Evolutionary conservation across 2,888 invertebrate species (phyloP).

Genomic region (Rhyacophila evoluta): DNA sequence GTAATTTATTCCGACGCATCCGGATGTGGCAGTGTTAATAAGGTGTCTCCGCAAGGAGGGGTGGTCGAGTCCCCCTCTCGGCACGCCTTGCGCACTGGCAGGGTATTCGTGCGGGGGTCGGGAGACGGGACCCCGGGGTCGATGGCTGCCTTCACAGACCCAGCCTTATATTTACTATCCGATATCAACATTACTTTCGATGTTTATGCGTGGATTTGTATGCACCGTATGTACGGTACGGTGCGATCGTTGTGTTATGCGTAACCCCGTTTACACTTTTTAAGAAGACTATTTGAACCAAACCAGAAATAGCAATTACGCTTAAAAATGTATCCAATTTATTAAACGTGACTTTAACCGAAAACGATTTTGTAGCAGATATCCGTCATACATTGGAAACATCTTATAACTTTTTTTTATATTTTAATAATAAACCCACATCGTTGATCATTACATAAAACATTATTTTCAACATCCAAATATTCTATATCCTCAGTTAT

Average conservation of each 20-base stretch:
- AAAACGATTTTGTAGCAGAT: too few species aligned
- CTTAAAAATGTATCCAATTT: too few species aligned
- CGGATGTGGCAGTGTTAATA: slow-evolving; percentile 10
- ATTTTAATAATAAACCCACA: too few species aligned
- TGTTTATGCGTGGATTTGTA: slow-evolving; percentile 19
- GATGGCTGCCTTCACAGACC: slow-evolving; percentile 9
- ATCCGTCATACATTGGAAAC: too few species aligned
- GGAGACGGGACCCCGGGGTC: not conserved
- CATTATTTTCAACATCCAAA: too few species aligned
- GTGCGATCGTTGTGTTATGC: not conserved
- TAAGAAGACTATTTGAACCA: too few species aligned
- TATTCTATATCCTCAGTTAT: too few species aligned
- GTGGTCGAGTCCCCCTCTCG: slow-evolving; percentile 1
- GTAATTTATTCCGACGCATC: not conserved
- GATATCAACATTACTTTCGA: slow-evolving; percentile 14
- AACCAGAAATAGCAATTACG: too few species aligned
- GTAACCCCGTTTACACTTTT: slow-evolving; percentile 3
- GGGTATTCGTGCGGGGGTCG: not conserved
- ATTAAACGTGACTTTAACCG: too few species aligned
- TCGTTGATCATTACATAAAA: too few species aligned
- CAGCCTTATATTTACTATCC: slow-evolving; percentile 5
- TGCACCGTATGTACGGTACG: not conserved
- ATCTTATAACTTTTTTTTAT: too few species aligned
- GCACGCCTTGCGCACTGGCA: slow-evolving; percentile 15
- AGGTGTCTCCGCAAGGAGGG: not conserved